Evolutionary conservation across 2,888 invertebrate genomes (phyloP).

Genomic region (Patella depressa): DNA sequence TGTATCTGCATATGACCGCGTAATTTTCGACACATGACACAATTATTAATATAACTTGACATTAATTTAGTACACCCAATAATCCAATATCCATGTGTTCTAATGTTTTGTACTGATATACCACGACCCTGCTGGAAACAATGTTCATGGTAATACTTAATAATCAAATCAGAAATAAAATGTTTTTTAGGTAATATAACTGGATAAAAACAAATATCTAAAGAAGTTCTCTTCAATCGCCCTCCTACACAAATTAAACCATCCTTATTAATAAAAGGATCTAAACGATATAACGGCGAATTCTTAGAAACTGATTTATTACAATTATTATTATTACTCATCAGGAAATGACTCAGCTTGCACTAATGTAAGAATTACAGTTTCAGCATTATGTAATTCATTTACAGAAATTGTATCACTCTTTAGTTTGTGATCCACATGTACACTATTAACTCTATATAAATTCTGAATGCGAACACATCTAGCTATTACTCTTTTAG

Average conservation of each 20-base stretch:
- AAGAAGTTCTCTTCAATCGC: slow-evolving; percentile 23
- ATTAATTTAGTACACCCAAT: neutral
- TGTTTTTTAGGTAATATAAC: slow-evolving; percentile 24
- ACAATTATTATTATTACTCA: too few relatives aligned
- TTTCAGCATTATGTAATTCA: too few relatives aligned
- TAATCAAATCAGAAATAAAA: slow-evolving; percentile 21
- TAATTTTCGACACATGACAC: slow-evolving; percentile 2
- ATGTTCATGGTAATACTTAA: neutral
- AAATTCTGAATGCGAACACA: too few relatives aligned
- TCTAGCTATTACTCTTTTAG: too few relatives aligned
- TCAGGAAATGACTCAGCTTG: too few relatives aligned
- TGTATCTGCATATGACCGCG: neutral
- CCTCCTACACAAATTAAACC: slow-evolving; percentile 35
- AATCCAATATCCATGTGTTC: neutral
- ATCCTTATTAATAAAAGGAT: slow-evolving; percentile 20
- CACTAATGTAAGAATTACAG: too few relatives aligned
- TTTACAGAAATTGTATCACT: too few relatives aligned
- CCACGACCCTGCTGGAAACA: neutral
- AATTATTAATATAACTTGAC: neutral
- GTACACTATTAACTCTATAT: too few relatives aligned
- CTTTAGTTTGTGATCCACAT: too few relatives aligned
- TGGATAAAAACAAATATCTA: slow-evolving; percentile 28
- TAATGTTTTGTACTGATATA: neutral
- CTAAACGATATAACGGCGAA: neutral
- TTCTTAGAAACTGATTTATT: neutral